These are phyloP conservation scores for Characodon lateralis DNA, from an alignment of 2,797 vertebrate species.

Conservation along the genomic window DNA sequence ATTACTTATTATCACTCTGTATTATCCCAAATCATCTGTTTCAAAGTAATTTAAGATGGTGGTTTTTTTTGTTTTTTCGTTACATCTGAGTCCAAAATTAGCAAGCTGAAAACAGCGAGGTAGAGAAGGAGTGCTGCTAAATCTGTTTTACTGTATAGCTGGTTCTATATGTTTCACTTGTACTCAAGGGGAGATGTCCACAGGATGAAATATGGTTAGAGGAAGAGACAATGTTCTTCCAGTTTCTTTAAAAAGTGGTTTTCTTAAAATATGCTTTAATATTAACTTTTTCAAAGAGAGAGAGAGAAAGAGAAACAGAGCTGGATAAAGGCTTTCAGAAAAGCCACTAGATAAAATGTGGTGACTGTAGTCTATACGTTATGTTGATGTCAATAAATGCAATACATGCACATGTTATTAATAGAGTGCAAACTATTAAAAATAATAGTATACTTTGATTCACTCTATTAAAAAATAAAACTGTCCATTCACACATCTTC, in stretches of 20 bases:
- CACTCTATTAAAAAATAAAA: too few species aligned
- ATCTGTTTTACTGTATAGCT: constrained; percentile 7
- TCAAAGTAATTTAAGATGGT: constrained; percentile 28
- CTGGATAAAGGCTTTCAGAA: too few species aligned
- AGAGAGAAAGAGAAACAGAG: too few species aligned
- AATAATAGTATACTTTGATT: too few species aligned
- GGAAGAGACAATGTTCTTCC: background rate
- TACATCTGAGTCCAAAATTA: constrained; percentile 23
- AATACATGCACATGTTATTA: too few species aligned
- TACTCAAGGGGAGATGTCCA: background rate
- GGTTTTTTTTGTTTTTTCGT: background rate
- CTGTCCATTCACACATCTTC: background rate
- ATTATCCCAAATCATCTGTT: constrained; percentile 73
- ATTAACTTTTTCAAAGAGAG: background rate
- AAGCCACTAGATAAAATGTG: too few species aligned
- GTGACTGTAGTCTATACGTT: too few species aligned
- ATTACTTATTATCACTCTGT: constrained; percentile 69
- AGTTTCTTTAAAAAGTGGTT: background rate
- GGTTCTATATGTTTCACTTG: constrained; percentile 5
- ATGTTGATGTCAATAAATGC: too few species aligned
- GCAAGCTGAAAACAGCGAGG: constrained; percentile 30
- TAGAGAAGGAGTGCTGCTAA: constrained; percentile 28
- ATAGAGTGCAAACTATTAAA: too few species aligned
- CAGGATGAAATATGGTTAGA: constrained; percentile 23
- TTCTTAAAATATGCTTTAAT: background rate